phyloP scores from a whole-genome alignment of 2,888 invertebrate genomes.

The Molanna angustata region DNA sequence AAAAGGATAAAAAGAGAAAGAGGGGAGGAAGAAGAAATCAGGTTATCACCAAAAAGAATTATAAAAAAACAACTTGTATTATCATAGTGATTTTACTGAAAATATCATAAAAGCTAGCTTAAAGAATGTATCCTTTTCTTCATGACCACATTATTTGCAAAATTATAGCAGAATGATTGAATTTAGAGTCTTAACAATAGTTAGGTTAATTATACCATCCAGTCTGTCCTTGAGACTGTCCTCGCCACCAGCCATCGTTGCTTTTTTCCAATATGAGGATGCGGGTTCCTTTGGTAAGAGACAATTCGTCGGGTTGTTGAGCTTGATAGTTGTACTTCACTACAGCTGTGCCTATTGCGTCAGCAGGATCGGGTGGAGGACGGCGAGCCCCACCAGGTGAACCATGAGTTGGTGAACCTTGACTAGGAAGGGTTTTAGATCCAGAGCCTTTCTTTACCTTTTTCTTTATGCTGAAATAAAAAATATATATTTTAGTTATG shows the following conservation, averaged over 20 bases:
- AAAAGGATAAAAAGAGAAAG: no score
- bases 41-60: no score
- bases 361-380: slow-evolving; percentile 77
- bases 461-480: slow-evolving; percentile 70
- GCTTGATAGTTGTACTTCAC: slow-evolving; percentile 96
- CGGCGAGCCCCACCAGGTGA: slow-evolving; percentile 71
- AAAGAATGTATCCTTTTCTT: no score
- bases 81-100: no score
- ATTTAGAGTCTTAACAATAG: no score
- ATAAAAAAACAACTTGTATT: no score
- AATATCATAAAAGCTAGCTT: no score
- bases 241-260: slow-evolving; percentile 99
- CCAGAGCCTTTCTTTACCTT: slow-evolving; percentile 81
- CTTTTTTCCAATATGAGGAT: slow-evolving; percentile 97
- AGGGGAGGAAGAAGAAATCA: no score
- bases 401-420: slow-evolving; percentile 75
- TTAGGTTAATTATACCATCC: no score
- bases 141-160: no score
- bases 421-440: slow-evolving; percentile 81
- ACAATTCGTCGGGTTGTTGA: slow-evolving; percentile 93
- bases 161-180: no score
- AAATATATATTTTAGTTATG: background rate
- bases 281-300: slow-evolving; percentile 90
- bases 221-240: slow-evolving; percentile 65
- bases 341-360: slow-evolving; percentile 84